Base-by-base conservation (phyloP, 2,797 vertebrate species). In the Myoxocephalus aenaeus region DNA sequence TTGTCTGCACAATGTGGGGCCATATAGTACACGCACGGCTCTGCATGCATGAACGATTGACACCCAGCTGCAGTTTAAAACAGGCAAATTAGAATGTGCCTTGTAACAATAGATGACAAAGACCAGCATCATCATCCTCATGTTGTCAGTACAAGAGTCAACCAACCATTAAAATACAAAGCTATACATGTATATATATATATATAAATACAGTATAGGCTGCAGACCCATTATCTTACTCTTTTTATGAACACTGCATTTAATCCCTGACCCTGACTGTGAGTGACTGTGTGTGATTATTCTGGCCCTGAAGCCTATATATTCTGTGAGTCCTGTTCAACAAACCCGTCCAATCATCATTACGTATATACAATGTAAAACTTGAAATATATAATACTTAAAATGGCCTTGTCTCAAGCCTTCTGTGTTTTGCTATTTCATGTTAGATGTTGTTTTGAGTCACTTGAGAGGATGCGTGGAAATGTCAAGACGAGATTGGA, bases 1-100 rank as follows among this genome's bases (percentile, higher is more conserved):
- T 63, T 58, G 44, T 54, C 34, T 46, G 68, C 27, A 66, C 2
- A 82, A 12, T 81, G 53, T 57, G 15, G 17, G 50, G 62, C 27
- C 14, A 57, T 38, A 51, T 7, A 80, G 50, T 27, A 1, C 5
- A 29, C 20, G 5, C 34, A 25, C 15, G 22, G 32, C 20, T 46
- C 50, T 53, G 18, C 17, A 18, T 61, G 25, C 61, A 75, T 5
- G 12, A 25, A 64, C 20, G 29, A 48, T 40, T 27, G 67, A 18
- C 25, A 20, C 5, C 18, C 14, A 62, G 53, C 27, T 72, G 6
- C 15, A 48, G 20, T 11, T 9, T 38, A 53, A 71, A 71, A 18
- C 40, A 67, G 50, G 36, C 7, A 18, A 7, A 48, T 48, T 17
- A 48, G 46, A 48, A 9, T 3, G 15, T 2, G 15, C 44, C 44